A percentile compares a stretch with the other conserved stretches of the same genome.
These are phyloP conservation scores for Automeris io DNA, from an alignment of 2,888 invertebrate genomes.

Conservation along the genomic window DNA sequence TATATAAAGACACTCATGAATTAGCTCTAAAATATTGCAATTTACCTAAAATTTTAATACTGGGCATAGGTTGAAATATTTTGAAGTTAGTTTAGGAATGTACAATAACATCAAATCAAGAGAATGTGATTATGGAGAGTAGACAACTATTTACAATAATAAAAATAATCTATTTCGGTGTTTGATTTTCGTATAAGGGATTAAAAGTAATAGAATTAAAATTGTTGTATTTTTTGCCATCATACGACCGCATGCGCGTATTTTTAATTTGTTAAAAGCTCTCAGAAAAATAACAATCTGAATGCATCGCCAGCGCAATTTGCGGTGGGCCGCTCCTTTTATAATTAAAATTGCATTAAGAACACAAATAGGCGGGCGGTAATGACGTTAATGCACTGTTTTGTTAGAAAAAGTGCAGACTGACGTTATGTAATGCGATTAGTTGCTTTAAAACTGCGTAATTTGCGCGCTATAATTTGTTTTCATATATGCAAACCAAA, in stretches of 20 bases:
- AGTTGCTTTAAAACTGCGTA: conserved; percentile 39
- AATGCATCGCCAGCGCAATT: conserved; percentile 57
- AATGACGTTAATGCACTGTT: conserved; percentile 61
- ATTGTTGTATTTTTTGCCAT: too few relatives aligned
- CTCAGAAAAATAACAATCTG: conserved; percentile 68
- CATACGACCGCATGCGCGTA: conserved; percentile 1
- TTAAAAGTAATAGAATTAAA: too few relatives aligned
- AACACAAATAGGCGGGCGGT: conserved; percentile 48
- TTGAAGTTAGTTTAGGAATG: too few relatives aligned
- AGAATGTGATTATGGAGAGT: too few relatives aligned
- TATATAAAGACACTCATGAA: too few relatives aligned
- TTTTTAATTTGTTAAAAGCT: conserved; percentile 73
- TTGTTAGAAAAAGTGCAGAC: conserved; percentile 54
- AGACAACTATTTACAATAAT: too few relatives aligned
- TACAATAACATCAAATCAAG: too few relatives aligned
- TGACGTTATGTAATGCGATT: conserved; percentile 42
- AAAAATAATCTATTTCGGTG: too few relatives aligned
- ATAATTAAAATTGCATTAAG: conserved; percentile 77
- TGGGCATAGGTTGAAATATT: too few relatives aligned
- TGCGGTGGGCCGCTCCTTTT: conserved; percentile 59
- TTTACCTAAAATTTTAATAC: too few relatives aligned
- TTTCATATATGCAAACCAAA: not conserved
- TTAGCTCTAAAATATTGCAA: too few relatives aligned
- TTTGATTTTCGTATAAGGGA: too few relatives aligned
- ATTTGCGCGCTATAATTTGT: conserved; percentile 20